Percentiles rank a stretch among this genome's conserved stretches.
phyloP scores from a whole-genome alignment of 1,140 invertebrate genomes.

The Babylonia areolata region DNA sequence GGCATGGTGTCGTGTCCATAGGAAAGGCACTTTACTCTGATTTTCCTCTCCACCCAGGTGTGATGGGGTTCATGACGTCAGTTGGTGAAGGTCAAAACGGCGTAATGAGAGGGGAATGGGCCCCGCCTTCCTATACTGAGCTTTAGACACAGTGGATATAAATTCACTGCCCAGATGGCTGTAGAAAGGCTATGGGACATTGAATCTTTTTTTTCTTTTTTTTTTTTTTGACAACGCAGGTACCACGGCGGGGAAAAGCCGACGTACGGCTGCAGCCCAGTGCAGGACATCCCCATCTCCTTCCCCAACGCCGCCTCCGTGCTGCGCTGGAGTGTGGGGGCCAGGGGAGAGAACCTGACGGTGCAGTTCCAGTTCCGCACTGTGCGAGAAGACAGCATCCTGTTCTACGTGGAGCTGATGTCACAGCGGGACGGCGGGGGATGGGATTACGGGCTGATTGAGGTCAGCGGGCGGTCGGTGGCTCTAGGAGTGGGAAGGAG shows the following conservation, averaged over 20 bases:
- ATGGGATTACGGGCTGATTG: constrained; percentile 87
- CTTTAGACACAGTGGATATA: too few species aligned
- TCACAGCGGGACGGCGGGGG: constrained; percentile 74
- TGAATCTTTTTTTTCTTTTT: not conserved
- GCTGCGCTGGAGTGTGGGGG: constrained; percentile 81
- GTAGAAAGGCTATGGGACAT: too few species aligned
- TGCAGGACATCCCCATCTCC: constrained; percentile 92
- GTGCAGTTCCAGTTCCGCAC: constrained; percentile 93
- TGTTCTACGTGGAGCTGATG: constrained; percentile 87
- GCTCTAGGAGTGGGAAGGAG: too few species aligned
- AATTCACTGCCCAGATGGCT: too few species aligned
- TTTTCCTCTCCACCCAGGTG: too few species aligned
- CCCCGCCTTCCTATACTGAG: too few species aligned
- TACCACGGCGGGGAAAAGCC: constrained; percentile 85
- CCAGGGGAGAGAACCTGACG: constrained; percentile 81
- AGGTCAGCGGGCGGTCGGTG: constrained; percentile 80
- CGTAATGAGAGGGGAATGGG: too few species aligned
- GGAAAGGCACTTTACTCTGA: too few species aligned
- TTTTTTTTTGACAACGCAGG: not conserved
- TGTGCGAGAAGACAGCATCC: constrained; percentile 86
- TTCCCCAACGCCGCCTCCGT: constrained; percentile 85
- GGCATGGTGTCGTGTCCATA: too few species aligned
- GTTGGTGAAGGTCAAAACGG: too few species aligned
- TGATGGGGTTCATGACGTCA: too few species aligned
- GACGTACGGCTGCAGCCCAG: constrained; percentile 88